Percentiles rank a stretch among this genome's conserved stretches.
phyloP scores from a whole-genome alignment of 2,797 vertebrate species.

The Pipistrellus kuhlii region DNA sequence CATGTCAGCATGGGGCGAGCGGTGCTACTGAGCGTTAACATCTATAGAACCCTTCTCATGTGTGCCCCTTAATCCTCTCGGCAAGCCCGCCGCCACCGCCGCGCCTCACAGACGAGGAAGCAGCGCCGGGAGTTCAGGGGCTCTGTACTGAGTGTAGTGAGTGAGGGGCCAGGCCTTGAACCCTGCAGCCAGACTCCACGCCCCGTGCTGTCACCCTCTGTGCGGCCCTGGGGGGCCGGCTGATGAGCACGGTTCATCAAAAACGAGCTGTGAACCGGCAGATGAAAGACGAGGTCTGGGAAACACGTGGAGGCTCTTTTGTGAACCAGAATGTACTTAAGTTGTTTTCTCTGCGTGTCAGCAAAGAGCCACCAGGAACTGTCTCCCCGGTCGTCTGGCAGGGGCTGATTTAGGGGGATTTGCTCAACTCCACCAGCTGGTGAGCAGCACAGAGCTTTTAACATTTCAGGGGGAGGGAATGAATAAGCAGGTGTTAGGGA shows the following conservation, averaged over 20 bases:
- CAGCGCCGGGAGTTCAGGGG: not conserved
- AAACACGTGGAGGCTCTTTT: conserved; percentile 61
- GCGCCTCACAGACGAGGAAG: not conserved
- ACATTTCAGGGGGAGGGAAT: conserved; percentile 64
- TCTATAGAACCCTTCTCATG: not conserved
- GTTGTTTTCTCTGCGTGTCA: conserved; percentile 70
- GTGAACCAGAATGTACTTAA: conserved; percentile 51
- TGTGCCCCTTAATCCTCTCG: not conserved
- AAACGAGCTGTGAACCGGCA: conserved; percentile 50
- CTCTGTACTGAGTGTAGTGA: not conserved
- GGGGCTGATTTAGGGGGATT: conserved; percentile 77
- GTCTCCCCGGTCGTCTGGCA: conserved; percentile 74
- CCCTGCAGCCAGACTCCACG: conserved; percentile 30
- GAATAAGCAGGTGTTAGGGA: conserved; percentile 51
- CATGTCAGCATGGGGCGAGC: not conserved
- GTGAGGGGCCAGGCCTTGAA: conserved; percentile 64
- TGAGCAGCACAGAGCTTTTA: conserved; percentile 79
- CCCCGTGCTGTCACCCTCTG: conserved; percentile 51
- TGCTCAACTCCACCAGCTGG: conserved; percentile 84
- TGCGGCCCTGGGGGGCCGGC: conserved; percentile 60
- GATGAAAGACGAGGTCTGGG: conserved; percentile 69
- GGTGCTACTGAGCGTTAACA: not conserved
- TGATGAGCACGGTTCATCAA: conserved; percentile 74
- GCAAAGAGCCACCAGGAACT: conserved; percentile 73
- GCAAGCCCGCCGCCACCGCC: not conserved